phyloP scores from a whole-genome alignment of 2,797 vertebrate species.

The Chromobotia macracanthus region DNA sequence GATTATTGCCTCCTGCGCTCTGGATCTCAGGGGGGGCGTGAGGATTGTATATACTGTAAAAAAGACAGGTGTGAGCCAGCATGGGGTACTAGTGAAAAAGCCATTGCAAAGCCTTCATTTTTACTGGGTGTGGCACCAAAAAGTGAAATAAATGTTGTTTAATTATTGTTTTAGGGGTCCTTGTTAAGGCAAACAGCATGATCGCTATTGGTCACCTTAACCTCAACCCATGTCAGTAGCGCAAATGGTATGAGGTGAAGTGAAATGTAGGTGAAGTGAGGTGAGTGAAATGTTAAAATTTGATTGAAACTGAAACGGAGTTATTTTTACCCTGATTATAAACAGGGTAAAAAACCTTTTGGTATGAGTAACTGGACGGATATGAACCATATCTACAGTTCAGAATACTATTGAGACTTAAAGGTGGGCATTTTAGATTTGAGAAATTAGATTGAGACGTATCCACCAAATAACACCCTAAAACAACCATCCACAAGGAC shows the following conservation, averaged over 20 bases:
- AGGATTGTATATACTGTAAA: slow-evolving; percentile 56
- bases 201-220: background rate
- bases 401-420: background rate
- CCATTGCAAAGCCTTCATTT: background rate
- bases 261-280: too few relatives aligned
- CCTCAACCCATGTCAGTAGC: background rate
- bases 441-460: background rate
- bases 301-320: too few relatives aligned
- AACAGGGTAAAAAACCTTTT: too few relatives aligned
- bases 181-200: background rate
- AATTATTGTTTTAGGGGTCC: background rate
- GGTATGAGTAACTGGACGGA: too few relatives aligned
- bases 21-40: slow-evolving; percentile 58
- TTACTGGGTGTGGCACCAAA: background rate
- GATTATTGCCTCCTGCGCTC: slow-evolving; percentile 65
- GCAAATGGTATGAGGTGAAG: too few relatives aligned
- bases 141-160: background rate
- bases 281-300: too few relatives aligned
- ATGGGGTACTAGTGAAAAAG: background rate
- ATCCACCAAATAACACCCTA: background rate
- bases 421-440: background rate
- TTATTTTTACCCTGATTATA: too few relatives aligned
- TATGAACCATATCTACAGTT: too few relatives aligned
- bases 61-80: slow-evolving; percentile 45
- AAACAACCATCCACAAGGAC: background rate